Base-by-base conservation (phyloP, 2,113 vertebrate genomes). In the Mystacornis crossleyi region DNA sequence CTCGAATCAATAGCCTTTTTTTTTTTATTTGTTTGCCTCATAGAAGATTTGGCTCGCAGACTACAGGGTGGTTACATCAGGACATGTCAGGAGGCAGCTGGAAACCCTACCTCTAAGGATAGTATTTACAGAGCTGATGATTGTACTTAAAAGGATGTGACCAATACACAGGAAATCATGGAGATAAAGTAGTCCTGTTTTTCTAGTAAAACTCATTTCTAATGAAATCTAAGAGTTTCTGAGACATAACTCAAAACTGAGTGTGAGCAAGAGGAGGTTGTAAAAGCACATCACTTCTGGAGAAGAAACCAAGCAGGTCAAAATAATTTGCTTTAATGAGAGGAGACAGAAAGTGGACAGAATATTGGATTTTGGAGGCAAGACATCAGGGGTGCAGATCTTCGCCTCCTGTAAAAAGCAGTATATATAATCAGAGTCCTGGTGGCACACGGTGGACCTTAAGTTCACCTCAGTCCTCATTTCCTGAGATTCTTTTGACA, bases 401-500 rank as follows among this genome's bases (percentile, higher is more conserved):
- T 43, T 55, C 74, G 48, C 85, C 82, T 93, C 60, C 72, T 48
- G 12, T 77, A 77, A 34, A 90, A 88, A 88, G 92, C 50, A 85
- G 48, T 51, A 25, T 57, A 12, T 80, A 73, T 89, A 89, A 74
- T 69, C 83, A 94, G 73, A 84, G 65, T 45, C 66, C 24, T 62
- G 48, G 69, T 93, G 92, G 71, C 75, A 71, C 13, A 92, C 47
- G 89, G 48, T 57, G 77, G 75, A 92, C 64, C 85, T 93, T n/a
- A 55, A 71, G 60, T 88, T 96, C 92, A 95, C 92, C 82, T 83
- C 93, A 93, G 48, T 78, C 77, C 91, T 96, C 81, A 93, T 96
- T 96, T 96, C 95, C 93, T 94, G 95, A 90, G 69, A 65, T 89
- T 94, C 72, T 86, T 94, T 94, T 86, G 86, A 90, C 82, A 73